A percentile compares a stretch with the other conserved stretches of the same genome.
Conservation (phyloP, 1,140 invertebrate species). For the Platyscapa corneri region DNA sequence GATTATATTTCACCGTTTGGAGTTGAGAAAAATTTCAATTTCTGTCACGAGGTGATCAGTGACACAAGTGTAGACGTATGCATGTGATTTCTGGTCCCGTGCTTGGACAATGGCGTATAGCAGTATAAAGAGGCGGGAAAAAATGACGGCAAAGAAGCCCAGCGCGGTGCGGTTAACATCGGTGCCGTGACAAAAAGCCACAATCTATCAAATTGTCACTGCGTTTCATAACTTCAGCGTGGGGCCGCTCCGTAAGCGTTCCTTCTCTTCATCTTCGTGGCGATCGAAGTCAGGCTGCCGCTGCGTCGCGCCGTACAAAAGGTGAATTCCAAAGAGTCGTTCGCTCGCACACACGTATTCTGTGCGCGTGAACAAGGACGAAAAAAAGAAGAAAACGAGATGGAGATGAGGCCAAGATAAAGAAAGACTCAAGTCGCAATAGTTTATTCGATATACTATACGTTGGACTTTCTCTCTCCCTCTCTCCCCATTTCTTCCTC, state of each 20-base stretch:
- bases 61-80: neutral
- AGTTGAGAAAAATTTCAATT: constrained; percentile 57
- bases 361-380: neutral
- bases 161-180: constrained; percentile 22
- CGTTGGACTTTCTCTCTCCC: neutral
- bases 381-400: no score
- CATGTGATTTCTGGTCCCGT: constrained; percentile 17
- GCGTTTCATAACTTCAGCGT: constrained; percentile 57
- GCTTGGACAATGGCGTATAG: neutral
- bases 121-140: neutral
- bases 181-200: constrained; percentile 33
- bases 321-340: neutral
- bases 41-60: constrained; percentile 28
- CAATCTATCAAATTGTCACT: constrained; percentile 70
- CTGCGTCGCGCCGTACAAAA: constrained; percentile 3
- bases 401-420: neutral
- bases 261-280: constrained; percentile 39
- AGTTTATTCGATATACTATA: neutral
- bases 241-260: constrained; percentile 61
- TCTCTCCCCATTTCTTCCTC: neutral
- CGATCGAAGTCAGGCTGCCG: neutral
- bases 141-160: neutral
- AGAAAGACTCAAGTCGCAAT: neutral
- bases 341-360: neutral
- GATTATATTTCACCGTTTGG: constrained; percentile 17